Evolutionary conservation across 37 sponge, comb jelly and placozoan genomes (phyloP).

Genomic region (Beroe ovata): DNA sequence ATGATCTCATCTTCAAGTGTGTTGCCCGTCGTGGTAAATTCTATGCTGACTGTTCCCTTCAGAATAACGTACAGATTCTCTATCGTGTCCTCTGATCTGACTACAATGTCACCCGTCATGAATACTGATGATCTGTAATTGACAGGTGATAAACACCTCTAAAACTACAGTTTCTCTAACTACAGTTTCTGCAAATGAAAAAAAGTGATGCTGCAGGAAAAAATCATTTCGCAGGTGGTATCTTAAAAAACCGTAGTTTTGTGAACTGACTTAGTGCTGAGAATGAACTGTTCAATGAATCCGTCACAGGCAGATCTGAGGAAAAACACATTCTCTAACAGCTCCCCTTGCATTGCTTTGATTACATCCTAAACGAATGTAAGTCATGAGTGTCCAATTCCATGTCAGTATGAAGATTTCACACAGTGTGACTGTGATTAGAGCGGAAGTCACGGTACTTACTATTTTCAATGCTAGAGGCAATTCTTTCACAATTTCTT

Average conservation of each 20-base stretch:
- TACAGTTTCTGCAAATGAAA: too few species aligned
- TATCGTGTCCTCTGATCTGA: slow-evolving; percentile 40
- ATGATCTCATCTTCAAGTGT: slow-evolving; percentile 55
- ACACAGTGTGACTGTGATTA: background rate
- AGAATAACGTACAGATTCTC: slow-evolving; percentile 45
- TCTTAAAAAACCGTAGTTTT: too few species aligned
- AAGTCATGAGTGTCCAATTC: background rate
- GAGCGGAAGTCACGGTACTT: background rate
- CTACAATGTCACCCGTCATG: slow-evolving; percentile 51
- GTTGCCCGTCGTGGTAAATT: slow-evolving; percentile 11
- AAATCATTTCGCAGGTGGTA: too few species aligned
- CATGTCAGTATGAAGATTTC: background rate
- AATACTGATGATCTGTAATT: slow-evolving; percentile 25
- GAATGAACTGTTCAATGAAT: slow-evolving; percentile 45
- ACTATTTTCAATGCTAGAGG: slow-evolving; percentile 57
- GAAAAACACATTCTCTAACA: slow-evolving; percentile 54
- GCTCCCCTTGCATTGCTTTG: background rate
- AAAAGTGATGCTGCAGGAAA: too few species aligned
- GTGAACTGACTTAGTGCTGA: slow-evolving; percentile 34
- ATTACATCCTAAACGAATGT: slow-evolving; percentile 56
- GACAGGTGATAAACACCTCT: too few species aligned
- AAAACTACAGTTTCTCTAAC: too few species aligned
- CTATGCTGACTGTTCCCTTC: slow-evolving; percentile 56
- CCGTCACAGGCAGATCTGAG: slow-evolving; percentile 23
- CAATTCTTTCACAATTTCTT: slow-evolving; percentile 12